Conservation (phyloP, 2,113 vertebrate species). For the Cheirogaleus medius region DNA sequence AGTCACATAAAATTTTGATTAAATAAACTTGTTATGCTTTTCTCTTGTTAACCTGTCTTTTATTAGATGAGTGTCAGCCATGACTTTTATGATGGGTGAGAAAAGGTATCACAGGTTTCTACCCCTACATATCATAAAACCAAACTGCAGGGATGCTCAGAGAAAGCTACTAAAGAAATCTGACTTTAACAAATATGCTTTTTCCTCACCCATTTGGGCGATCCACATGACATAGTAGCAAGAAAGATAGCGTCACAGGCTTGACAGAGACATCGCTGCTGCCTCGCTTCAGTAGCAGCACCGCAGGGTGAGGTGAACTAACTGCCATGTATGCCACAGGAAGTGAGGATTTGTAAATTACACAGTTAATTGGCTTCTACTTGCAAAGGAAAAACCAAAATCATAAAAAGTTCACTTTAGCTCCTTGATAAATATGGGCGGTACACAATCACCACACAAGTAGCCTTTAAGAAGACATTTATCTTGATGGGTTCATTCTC, state of each 20-base stretch:
- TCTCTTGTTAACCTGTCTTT: too few relatives aligned
- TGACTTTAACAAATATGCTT: not conserved
- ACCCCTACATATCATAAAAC: not conserved
- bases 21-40: too few relatives aligned
- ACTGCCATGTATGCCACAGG: not conserved
- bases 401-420: too few relatives aligned
- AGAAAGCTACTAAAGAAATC: slow-evolving; percentile 10
- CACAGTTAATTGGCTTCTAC: not conserved
- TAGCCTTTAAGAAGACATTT: not conserved
- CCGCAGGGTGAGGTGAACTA: not conserved
- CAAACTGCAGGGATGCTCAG: not conserved
- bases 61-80: too few relatives aligned
- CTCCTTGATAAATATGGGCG: not conserved
- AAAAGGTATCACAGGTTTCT: too few relatives aligned
- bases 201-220: not conserved
- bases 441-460: not conserved
- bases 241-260: not conserved
- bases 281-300: not conserved
- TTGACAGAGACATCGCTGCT: not conserved
- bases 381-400: slow-evolving; percentile 9
- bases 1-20: too few relatives aligned
- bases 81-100: too few relatives aligned
- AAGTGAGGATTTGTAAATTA: slow-evolving; percentile 10
- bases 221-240: not conserved
- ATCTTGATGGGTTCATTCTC: not conserved